Evolutionary conservation across 2,888 invertebrate species (phyloP), one percentile per base, ranked within the genome.

Genomic region (Oscheius myriophilus): DNA sequence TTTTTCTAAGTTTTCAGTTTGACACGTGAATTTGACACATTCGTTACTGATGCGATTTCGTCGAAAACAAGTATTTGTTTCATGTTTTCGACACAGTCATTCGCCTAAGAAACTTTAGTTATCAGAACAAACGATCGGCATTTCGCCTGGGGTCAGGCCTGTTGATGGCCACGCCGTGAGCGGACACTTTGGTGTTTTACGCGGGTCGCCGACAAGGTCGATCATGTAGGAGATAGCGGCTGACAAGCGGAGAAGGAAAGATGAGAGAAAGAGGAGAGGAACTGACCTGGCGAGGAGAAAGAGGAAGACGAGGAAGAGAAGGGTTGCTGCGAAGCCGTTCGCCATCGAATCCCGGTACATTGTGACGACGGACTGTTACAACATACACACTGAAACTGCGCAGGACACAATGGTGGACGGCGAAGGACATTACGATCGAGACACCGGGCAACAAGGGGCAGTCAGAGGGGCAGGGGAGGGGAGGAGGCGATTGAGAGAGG

Each of bases 321-420:
- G 58, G 21, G 75, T 71, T 11, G 76, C 78, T n/a, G 72, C 76
- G 21, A 72, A 67, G 26, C 80, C 80, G 64, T 80, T 78, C 3
- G 76, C 73, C 71, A 80, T 73, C 21, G 74, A 73, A 52, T 78
- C 72, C 42, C 67, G 71, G 67, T 78, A 73, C 79, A 79, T 79
- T 21, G 43, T 53, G 57, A 26, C 18, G 45, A 6, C 11, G 18
- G 49, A 12, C 9, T 51, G 63, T 51, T 52, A 51, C 53, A 63
- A 25, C 23, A n/a, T 45, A 42, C 12, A n/a, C 45, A 43, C 26
- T 53, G 25, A 26, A 54, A 39, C 33, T 23, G 43, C 21, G 42
- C 39, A 21, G 45, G 59, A 49, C 46, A 61, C 61, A 63, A 63
- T 63, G 63, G 52, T 42, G 18, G 16, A 25, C 16, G n/a, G 23